These are phyloP conservation scores for Marasmarcha lunaedactyla DNA, from an alignment of 2,888 invertebrate genomes.

Conservation along the genomic window DNA sequence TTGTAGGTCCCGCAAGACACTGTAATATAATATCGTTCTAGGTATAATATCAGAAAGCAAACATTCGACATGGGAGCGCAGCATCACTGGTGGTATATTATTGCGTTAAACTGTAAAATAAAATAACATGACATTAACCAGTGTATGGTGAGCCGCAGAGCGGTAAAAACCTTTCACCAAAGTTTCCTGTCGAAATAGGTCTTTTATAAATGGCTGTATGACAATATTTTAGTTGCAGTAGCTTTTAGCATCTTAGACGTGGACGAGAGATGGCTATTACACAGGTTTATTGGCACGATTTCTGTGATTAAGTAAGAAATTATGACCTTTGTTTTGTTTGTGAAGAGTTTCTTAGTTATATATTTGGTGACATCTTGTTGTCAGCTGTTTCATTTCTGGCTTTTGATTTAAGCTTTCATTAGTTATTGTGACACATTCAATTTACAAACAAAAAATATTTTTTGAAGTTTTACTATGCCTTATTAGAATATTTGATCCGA, in stretches of 20 bases:
- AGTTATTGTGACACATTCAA: too few relatives aligned
- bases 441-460: too few relatives aligned
- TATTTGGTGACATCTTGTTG: too few relatives aligned
- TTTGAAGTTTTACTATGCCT: too few relatives aligned
- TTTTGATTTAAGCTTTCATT: too few relatives aligned
- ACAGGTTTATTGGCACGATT: conserved; percentile 28
- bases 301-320: conserved; percentile 34
- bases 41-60: neutral
- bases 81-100: neutral
- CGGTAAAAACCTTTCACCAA: neutral
- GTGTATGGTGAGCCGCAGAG: conserved; percentile 13
- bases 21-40: too few relatives aligned
- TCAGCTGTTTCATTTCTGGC: too few relatives aligned
- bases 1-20: too few relatives aligned
- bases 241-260: neutral
- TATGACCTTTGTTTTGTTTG: too few relatives aligned
- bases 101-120: neutral
- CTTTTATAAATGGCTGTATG: conserved; percentile 14
- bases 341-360: too few relatives aligned
- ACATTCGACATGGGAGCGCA: neutral
- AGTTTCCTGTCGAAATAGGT: conserved; percentile 5
- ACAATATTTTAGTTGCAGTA: conserved; percentile 9
- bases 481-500: too few relatives aligned
- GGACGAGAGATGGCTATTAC: conserved; percentile 25
- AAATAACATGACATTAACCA: conserved; percentile 12